A percentile compares a stretch with the other conserved stretches of the same genome.
Conservation (phyloP, 2,113 vertebrate species). For the Melierax canorus region DNA sequence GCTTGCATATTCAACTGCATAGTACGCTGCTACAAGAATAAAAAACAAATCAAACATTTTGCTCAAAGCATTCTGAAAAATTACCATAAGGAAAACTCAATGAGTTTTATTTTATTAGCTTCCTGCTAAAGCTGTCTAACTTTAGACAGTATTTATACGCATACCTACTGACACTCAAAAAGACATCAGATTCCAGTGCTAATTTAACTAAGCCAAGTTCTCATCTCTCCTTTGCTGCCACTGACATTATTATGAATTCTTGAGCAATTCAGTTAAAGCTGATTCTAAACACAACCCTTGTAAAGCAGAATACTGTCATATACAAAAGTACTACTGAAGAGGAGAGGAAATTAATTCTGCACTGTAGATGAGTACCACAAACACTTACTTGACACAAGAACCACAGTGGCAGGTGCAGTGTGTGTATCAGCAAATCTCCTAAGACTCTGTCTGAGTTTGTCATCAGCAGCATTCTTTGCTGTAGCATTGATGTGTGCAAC, state of each 20-base stretch:
- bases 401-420: conserved; percentile 91
- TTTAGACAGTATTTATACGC: not conserved
- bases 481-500: conserved; percentile 98
- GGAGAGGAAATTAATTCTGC: not conserved
- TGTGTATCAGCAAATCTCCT: conserved; percentile 96
- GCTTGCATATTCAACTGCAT: not conserved
- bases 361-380: not conserved
- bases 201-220: not conserved
- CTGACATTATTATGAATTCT: not conserved
- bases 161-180: not conserved
- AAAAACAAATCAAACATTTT: not conserved
- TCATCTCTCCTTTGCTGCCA: not conserved
- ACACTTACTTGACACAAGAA: conserved; percentile 93
- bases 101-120: not conserved
- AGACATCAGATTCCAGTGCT: not conserved
- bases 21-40: not conserved
- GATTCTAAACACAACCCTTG: not conserved
- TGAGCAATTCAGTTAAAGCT: not conserved
- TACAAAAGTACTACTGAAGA: not conserved
- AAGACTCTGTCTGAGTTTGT: conserved; percentile 95
- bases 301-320: not conserved
- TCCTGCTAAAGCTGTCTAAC: not conserved
- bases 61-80: not conserved
- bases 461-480: conserved; percentile 98
- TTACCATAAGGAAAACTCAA: not conserved